Percentiles rank a stretch among this genome's conserved stretches.
Evolutionary conservation across 1,140 invertebrate genomes (phyloP).

Genomic region (Drosophila murphyi): DNA sequence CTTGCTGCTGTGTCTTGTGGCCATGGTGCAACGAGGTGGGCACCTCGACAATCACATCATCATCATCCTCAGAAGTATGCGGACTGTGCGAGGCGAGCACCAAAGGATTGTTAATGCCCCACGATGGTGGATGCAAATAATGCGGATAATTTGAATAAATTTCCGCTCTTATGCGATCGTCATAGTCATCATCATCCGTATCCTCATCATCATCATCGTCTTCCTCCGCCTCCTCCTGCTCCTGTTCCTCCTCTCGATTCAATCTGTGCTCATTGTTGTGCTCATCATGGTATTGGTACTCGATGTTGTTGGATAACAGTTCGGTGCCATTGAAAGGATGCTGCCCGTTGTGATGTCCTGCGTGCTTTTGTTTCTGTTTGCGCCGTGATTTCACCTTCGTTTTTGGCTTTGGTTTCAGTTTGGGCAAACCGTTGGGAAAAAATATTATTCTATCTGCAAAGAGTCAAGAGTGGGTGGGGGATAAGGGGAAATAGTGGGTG

Average conservation of each 20-base stretch:
- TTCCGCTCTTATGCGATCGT: conserved; percentile 82
- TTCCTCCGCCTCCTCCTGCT: conserved; percentile 7
- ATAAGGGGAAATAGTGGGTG: conserved; percentile 13
- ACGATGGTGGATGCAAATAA: conserved; percentile 80
- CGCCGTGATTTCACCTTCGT: conserved; percentile 55
- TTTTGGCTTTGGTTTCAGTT: conserved; percentile 65
- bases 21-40: conserved; percentile 32
- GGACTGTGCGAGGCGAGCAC: conserved; percentile 82
- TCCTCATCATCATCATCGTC: conserved; percentile 57
- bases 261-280: conserved; percentile 46
- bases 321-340: conserved; percentile 61
- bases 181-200: conserved; percentile 76
- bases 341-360: conserved; percentile 31
- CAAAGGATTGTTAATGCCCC: conserved; percentile 80
- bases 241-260: background rate
- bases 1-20: conserved; percentile 30
- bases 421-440: conserved; percentile 81
- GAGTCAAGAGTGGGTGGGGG: conserved; percentile 28
- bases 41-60: conserved; percentile 72
- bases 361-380: conserved; percentile 45
- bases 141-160: conserved; percentile 84
- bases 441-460: conserved; percentile 84
- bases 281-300: conserved; percentile 71
- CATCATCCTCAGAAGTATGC: conserved; percentile 77
- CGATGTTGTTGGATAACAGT: conserved; percentile 72